Evolutionary conservation across 64 coral and sea anemone species (phyloP).

Genomic region (Porites lutea): DNA sequence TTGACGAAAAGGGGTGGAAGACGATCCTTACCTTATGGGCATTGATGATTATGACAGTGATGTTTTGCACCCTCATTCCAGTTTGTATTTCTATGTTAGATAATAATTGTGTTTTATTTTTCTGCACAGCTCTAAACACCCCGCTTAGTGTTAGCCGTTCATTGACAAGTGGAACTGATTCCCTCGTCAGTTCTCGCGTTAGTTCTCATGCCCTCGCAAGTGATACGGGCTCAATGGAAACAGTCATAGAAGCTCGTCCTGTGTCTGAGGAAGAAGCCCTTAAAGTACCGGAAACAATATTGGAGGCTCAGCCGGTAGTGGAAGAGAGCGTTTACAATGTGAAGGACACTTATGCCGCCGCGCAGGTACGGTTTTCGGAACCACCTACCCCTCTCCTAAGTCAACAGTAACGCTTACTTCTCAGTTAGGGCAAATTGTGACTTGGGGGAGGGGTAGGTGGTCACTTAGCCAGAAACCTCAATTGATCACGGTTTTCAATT

Average conservation of each 20-base stretch:
- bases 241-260: slow-evolving; percentile 25
- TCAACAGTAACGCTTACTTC: too few species aligned
- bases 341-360: slow-evolving; percentile 23
- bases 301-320: neutral
- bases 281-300: slow-evolving; percentile 11
- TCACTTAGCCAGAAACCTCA: too few species aligned
- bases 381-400: too few species aligned
- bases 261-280: neutral
- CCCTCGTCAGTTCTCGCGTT: neutral
- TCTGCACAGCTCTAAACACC: neutral
- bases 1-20: neutral
- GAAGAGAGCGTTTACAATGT: neutral
- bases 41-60: too few species aligned
- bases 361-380: slow-evolving; percentile 16
- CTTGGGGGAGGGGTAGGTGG: too few species aligned
- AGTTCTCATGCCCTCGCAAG: neutral
- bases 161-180: slow-evolving; percentile 15
- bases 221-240: slow-evolving; percentile 28
- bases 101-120: neutral
- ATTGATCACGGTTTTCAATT: too few species aligned
- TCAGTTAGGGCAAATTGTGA: too few species aligned
- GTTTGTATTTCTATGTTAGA: too few species aligned
- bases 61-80: too few species aligned
- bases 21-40: neutral
- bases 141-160: neutral